Evolutionary conservation across 2,888 invertebrate genomes (phyloP).

Genomic region (Drosophila kambysellisi): DNA sequence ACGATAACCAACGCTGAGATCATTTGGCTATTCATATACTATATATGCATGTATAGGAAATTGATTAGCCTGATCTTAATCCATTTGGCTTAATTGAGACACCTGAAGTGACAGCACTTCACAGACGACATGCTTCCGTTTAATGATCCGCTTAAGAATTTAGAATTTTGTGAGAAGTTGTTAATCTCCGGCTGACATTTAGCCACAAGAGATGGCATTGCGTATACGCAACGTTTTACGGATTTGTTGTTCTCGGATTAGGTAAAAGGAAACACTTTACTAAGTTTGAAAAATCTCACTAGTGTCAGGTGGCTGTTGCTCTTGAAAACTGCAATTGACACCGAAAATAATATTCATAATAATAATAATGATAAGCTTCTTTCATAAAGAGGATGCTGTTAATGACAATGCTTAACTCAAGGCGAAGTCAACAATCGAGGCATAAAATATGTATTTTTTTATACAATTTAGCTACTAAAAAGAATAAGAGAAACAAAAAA

Average conservation of each 20-base stretch:
- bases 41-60: conserved; percentile 53
- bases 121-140: conserved; percentile 66
- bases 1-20: conserved; percentile 65
- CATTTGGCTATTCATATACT: conserved; percentile 30
- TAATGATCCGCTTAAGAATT: conserved; percentile 62
- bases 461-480: conserved; percentile 14
- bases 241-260: conserved; percentile 15
- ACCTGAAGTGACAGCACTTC: conserved; percentile 34
- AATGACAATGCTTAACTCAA: conserved; percentile 75
- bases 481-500: conserved; percentile 19
- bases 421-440: conserved; percentile 49
- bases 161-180: conserved; percentile 35
- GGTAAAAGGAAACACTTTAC: conserved; percentile 52
- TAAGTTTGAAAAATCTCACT: conserved; percentile 25
- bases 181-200: conserved; percentile 59
- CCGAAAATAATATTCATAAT: conserved; percentile 49
- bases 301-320: conserved; percentile 47
- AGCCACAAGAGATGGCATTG: conserved; percentile 35
- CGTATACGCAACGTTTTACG: conserved; percentile 47
- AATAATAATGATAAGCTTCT: conserved; percentile 5
- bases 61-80: conserved; percentile 49
- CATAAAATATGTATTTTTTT: conserved; percentile 29
- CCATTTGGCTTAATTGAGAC: conserved; percentile 65
- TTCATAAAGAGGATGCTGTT: conserved; percentile 70
- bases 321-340: conserved; percentile 78